Evolutionary conservation across 2,113 vertebrate species (phyloP), one percentile per base, ranked within the genome.

Genomic region (Cyprinodon brontotheroides): DNA sequence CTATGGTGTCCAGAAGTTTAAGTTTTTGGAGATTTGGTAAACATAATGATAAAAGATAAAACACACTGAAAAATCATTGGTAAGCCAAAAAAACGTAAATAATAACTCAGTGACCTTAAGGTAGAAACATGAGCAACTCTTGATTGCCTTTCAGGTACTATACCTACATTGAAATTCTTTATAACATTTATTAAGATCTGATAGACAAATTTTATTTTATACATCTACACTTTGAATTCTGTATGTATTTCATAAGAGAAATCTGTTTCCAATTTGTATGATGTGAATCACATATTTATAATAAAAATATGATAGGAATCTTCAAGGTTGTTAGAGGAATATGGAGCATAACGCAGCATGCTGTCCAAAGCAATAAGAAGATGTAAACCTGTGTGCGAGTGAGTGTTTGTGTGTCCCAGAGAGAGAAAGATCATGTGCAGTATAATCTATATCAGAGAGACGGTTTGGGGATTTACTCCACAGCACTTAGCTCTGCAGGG

Each of bases 381-480:
- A 50, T 48, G 0, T 77, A 15, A 70, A 39, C 22, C n/a, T 41
- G 17, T n/a, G 39, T 20, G 17, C 53, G 38, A 10, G 14, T 61
- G 41, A 38, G 66, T 11, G 22, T 43, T 39, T 13, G 29, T 75
- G 40, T 43, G 57, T 29, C 38, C 17, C 39, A 62, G 20, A 45
- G 68, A 59, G 65, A 77, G 61, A 29, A 29, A 43, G 13, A 71
- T 61, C 70, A 72, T 66, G 68, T 48, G 72, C 69, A 74, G 68
- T 43, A 67, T 80, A 84, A 90, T 91, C 79, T 78, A 72, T 83
- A 62, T 71, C 74, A 78, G 65, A 74, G 73, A 88, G 80, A 80
- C 74, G 77, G 87, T 84, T 72, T 87, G 74, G 53, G 83, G 83
- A 87, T 89, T 87, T 86, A 79, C 75, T 81, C 79, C 74, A 85